These are phyloP conservation scores for Enteromius trimaculatus DNA, from an alignment of 2,797 vertebrate species.

Conservation along the genomic window DNA sequence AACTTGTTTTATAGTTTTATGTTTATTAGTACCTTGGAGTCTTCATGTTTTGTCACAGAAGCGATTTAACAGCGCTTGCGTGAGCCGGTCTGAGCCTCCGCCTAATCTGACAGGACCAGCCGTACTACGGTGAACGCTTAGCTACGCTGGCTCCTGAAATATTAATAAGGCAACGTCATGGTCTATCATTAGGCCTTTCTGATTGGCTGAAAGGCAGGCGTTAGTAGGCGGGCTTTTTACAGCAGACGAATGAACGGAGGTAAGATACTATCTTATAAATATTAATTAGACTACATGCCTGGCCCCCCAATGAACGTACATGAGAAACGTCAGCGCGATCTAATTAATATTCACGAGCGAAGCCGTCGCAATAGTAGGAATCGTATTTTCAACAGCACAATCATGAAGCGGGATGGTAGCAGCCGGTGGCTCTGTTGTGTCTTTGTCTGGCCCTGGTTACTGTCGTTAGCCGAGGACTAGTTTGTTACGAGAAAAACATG, in stretches of 20 bases:
- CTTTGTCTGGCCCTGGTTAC: conserved; percentile 12
- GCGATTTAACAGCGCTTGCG: background rate
- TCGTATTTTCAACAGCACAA: background rate
- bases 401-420: conserved; percentile 17
- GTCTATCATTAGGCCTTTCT: background rate
- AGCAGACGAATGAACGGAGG: conserved; percentile 5
- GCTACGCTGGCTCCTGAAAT: background rate
- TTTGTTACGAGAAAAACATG: background rate
- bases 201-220: background rate
- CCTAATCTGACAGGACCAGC: conserved; percentile 7
- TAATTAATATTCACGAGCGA: conserved; percentile 16
- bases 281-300: background rate
- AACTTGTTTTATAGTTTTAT: background rate
- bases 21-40: background rate
- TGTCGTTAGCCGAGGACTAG: conserved; percentile 11
- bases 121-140: background rate
- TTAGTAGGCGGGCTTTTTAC: background rate
- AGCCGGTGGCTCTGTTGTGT: background rate
- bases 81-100: conserved; percentile 17
- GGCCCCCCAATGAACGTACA: background rate
- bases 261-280: background rate
- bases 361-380: conserved; percentile 23
- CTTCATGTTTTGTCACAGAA: background rate
- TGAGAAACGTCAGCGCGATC: background rate
- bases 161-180: conserved; percentile 1